Conservation (phyloP, 2,113 vertebrate genomes). For the Cebus imitator region DNA sequence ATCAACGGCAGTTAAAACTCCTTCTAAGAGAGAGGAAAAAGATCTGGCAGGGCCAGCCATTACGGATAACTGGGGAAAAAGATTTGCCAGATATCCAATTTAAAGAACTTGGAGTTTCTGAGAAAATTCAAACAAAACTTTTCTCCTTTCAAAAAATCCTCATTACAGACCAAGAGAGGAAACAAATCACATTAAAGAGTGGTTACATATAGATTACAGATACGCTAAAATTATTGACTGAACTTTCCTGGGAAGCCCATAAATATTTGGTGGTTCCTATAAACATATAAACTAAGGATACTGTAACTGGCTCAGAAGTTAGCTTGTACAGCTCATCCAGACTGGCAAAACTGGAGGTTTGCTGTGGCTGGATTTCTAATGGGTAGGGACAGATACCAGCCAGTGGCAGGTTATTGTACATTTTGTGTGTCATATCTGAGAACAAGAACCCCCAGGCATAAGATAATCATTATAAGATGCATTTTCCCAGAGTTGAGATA, state of each 20-base stretch:
- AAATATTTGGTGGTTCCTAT: slow-evolving; percentile 52
- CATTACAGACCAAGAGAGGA: slow-evolving; percentile 53
- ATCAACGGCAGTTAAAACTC: slow-evolving; percentile 53
- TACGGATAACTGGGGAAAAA: slow-evolving; percentile 24
- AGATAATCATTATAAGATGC: neutral
- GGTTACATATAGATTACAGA: slow-evolving; percentile 47
- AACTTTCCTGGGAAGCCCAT: slow-evolving; percentile 56
- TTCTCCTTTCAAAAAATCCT: slow-evolving; percentile 51
- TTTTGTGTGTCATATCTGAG: neutral
- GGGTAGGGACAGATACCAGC: neutral
- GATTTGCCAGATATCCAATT: slow-evolving; percentile 64
- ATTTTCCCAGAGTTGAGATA: slow-evolving; percentile 15
- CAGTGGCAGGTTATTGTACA: neutral
- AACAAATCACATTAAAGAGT: slow-evolving; percentile 55
- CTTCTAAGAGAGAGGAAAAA: slow-evolving; percentile 27
- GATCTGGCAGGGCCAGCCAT: slow-evolving; percentile 36
- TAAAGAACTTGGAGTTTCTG: slow-evolving; percentile 62
- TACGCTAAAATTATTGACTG: slow-evolving; percentile 46
- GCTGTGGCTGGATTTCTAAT: slow-evolving; percentile 23
- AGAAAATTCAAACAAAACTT: slow-evolving; percentile 54
- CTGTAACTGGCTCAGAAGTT: slow-evolving; percentile 15
- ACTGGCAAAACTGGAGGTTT: neutral
- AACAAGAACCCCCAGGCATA: neutral
- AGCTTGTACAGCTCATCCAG: neutral
- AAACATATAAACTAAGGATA: slow-evolving; percentile 37